These are phyloP conservation scores for Pyrrhosoma nymphula DNA, from an alignment of 2,888 invertebrate species.

Conservation along the genomic window DNA sequence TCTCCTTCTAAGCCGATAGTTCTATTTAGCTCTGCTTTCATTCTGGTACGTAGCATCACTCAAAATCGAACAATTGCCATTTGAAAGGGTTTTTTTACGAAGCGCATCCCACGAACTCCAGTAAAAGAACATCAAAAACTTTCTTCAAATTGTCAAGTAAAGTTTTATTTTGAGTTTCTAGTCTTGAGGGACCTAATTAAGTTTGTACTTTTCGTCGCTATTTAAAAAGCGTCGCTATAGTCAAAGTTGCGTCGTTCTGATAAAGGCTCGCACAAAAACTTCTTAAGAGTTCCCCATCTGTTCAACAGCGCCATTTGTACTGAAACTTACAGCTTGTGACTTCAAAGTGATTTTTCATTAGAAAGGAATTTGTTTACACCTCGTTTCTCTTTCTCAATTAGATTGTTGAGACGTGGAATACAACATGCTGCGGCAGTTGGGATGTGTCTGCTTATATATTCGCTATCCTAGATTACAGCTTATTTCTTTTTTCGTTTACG, in stretches of 20 bases:
- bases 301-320: neutral
- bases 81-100: neutral
- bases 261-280: neutral
- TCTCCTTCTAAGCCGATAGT: neutral
- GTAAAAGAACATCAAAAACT: neutral
- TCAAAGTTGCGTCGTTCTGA: neutral
- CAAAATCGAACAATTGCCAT: neutral
- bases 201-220: neutral
- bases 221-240: neutral
- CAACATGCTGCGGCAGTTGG: too few relatives aligned
- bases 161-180: neutral
- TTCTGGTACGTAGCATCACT: neutral
- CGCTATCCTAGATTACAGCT: too few relatives aligned
- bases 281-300: neutral
- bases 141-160: neutral
- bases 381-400: too few relatives aligned
- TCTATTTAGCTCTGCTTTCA: neutral
- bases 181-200: neutral
- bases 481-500: too few relatives aligned
- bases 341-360: too few relatives aligned
- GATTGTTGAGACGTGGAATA: too few relatives aligned
- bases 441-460: too few relatives aligned
- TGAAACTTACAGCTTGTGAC: neutral
- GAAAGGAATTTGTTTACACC: too few relatives aligned
- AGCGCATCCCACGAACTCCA: neutral